Evolutionary conservation across 2,888 invertebrate genomes (phyloP).

Genomic region (Drosophila seclusa): DNA sequence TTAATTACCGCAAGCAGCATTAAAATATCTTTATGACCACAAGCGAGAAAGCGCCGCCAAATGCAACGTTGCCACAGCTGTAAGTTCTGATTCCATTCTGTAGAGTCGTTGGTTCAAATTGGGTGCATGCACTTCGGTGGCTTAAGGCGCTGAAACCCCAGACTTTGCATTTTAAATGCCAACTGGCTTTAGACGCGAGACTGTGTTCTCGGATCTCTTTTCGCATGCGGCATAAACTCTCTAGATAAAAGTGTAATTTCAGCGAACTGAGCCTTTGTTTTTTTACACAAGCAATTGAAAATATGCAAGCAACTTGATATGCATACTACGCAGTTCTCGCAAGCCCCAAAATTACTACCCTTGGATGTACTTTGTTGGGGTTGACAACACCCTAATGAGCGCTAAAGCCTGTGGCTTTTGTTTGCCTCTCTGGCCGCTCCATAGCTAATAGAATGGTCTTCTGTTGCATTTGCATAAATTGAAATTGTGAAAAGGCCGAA

Average conservation of each 20-base stretch:
- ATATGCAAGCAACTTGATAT: slow-evolving; percentile 40
- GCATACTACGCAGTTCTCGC: not conserved
- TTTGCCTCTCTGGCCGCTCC: not conserved
- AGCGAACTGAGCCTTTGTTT: slow-evolving; percentile 22
- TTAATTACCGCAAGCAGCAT: slow-evolving; percentile 15
- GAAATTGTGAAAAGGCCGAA: slow-evolving; percentile 50
- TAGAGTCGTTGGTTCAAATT: slow-evolving; percentile 59
- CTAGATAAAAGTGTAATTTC: slow-evolving; percentile 52
- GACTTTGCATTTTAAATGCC: slow-evolving; percentile 66
- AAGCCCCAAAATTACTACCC: not conserved
- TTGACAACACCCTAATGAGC: slow-evolving; percentile 62
- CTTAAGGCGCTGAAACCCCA: slow-evolving; percentile 31
- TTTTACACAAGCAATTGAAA: slow-evolving; percentile 49
- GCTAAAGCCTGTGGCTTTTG: slow-evolving; percentile 63
- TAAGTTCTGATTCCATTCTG: slow-evolving; percentile 21
- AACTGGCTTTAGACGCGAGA: slow-evolving; percentile 24
- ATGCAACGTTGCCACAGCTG: slow-evolving; percentile 12
- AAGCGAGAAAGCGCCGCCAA: slow-evolving; percentile 1
- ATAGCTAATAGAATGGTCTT: slow-evolving; percentile 18
- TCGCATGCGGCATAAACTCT: slow-evolving; percentile 26
- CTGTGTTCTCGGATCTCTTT: slow-evolving; percentile 1
- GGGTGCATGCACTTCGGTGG: slow-evolving; percentile 69
- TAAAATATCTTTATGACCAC: slow-evolving; percentile 32
- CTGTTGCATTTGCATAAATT: slow-evolving; percentile 76
- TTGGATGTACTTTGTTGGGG: slow-evolving; percentile 9